Base-by-base conservation (phyloP, 2,888 invertebrate genomes). In the Patella caerulea region DNA sequence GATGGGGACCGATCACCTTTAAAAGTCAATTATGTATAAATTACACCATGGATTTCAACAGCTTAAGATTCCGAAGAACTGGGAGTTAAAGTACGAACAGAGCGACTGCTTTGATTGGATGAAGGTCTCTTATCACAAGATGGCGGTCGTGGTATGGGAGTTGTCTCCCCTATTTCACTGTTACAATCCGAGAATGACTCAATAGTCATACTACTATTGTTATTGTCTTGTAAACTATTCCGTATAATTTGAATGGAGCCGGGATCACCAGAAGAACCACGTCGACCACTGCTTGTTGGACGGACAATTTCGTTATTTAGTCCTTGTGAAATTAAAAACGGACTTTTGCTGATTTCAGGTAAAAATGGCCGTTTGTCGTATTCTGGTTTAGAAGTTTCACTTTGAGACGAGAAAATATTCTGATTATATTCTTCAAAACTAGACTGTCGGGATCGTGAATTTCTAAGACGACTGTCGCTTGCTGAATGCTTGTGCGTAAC, bases 251-350 rank as follows among this genome's bases (percentile, higher is more conserved):
- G 56, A n/a, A 76, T 76, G 15, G 71, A 56, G 45, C 53, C 53
- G 7, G 59, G 59, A n/a, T 69, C 65, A 5, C n/a, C 19, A 15
- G 59, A 59, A 29, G 59, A n/a, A 17, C 52, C 65, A 14, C 24
- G 59, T 15, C 69, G 69, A 65, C 45, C 12, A 56, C 19, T 24
- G 3, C 11, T 24, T 65, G 19, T 19, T 4, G 65, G 5, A 9
- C 45, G 45, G 1, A 45, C 45, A 9, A 69, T 71, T 14, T 72
- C 56, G 19, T 83, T 86, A 71, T 83, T 84, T 72, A 83, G 53
- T 19, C 87, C 87, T 73, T 88, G 88, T 19, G 86, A 84, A 54
- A 88, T 84, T 53, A 88, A 83, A 73, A 85, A 86, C 2, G 87
- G 86, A 54, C 84, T 85, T 70, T 85, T 80, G 55, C 83, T 85